Conservation (phyloP, 2,888 invertebrate species). For the Acanthosepion lycidas region DNA sequence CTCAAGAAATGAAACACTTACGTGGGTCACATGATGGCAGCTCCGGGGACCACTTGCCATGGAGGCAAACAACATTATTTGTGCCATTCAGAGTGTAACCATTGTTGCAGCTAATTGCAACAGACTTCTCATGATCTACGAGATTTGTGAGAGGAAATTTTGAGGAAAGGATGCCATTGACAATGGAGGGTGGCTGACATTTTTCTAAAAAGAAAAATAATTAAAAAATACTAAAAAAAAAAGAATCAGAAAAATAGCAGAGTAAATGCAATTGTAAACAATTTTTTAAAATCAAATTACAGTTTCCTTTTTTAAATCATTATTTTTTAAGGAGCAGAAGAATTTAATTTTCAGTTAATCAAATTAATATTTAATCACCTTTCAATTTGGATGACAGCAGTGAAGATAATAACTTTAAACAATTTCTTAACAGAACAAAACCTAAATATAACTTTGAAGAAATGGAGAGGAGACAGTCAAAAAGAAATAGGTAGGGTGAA, state of each 20-base stretch:
- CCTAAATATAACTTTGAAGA: too few species aligned
- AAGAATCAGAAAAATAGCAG: neutral
- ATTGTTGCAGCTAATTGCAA: neutral
- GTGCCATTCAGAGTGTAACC: neutral
- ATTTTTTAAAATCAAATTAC: neutral
- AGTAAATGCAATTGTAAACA: neutral
- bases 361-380: too few species aligned
- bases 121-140: neutral
- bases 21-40: slow-evolving; percentile 15
- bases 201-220: slow-evolving; percentile 34
- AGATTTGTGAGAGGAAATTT: neutral
- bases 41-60: slow-evolving; percentile 13
- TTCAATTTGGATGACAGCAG: too few species aligned
- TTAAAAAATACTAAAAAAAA: neutral
- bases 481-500: too few species aligned
- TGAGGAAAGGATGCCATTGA: neutral
- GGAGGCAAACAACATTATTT: neutral
- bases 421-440: too few species aligned
- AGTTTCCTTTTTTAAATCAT: too few species aligned
- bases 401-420: too few species aligned
- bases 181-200: neutral
- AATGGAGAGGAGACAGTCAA: too few species aligned
- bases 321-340: too few species aligned
- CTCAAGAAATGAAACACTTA: neutral
- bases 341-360: too few species aligned